Evolutionary conservation across 2,113 vertebrate genomes (phyloP), one percentile per base, ranked within the genome.

Genomic region (Rostratula benghalensis): DNA sequence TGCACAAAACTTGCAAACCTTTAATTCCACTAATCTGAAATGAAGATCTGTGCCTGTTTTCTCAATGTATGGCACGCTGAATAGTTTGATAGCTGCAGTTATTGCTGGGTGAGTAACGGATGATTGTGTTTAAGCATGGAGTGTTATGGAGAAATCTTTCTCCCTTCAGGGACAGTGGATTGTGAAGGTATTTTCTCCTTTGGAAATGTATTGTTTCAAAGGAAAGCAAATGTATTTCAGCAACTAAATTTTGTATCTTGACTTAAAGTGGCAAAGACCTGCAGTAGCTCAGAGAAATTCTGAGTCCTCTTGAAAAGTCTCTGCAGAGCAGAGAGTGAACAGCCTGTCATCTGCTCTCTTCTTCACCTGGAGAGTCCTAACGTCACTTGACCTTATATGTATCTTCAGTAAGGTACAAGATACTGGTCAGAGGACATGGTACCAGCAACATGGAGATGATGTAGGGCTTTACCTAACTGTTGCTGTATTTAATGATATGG

Each of bases 261-360:
- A 2, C 19, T 45, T 57, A 22, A 83, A 87, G 23, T 33, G 28
- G 24, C 54, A 81, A 81, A 61, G 63, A 92, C 9, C 39, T 3
- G 1, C 14, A 68, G n/a, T 7, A 77, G 41, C 64, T 77, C 17
- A 60, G 35, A 76, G 68, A 64, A 73, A n/a, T 37, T 20, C 33
- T 6, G 51, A 76, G 41, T 82, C 30, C 4, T 57, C 31, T 57
- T 60, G 24, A 77, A 27, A 69, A 83, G 63, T 4, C 31, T 60
- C 33, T 65, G 50, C 53, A 48, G 87, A 80, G 24, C 39, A 60
- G 43, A 61, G 56, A 16, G 25, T 28, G 39, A 87, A 61, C 1
- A 4, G 56, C 6, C 37, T 31, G 37, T 57, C 0, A 0, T 4
- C 37, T 45, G 23, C 60, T 35, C 18, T 16, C 9, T 60, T 70